Percentiles rank a stretch among this genome's conserved stretches.
Evolutionary conservation across 2,113 vertebrate species (phyloP).

Genomic region (Sigmodon hispidus): DNA sequence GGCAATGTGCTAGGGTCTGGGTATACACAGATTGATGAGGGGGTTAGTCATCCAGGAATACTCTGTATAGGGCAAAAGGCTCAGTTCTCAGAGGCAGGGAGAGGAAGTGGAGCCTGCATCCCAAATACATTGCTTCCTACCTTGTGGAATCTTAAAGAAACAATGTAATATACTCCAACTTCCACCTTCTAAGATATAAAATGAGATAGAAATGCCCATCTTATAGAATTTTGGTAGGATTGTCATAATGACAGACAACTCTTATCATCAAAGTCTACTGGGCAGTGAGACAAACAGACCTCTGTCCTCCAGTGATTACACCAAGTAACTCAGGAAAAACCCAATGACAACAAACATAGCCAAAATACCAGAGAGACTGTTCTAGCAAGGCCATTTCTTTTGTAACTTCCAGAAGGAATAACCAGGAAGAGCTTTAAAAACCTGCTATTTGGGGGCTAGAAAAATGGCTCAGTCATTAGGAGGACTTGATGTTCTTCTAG

Average conservation of each 20-base stretch:
- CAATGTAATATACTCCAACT: background rate
- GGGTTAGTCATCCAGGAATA: background rate
- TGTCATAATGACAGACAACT: background rate
- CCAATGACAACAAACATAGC: background rate
- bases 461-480: background rate
- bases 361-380: background rate
- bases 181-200: background rate
- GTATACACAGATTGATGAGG: constrained; percentile 5
- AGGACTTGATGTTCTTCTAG: background rate
- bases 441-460: background rate
- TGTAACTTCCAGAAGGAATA: background rate
- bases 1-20: background rate
- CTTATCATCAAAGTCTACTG: background rate
- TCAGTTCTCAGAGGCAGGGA: background rate
- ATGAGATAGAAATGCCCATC: background rate
- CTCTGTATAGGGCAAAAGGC: background rate
- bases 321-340: background rate
- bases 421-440: background rate
- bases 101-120: background rate
- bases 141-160: background rate
- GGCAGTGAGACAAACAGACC: background rate
- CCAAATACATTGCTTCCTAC: background rate
- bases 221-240: background rate
- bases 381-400: background rate
- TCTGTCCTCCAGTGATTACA: background rate